Percentiles rank a stretch among this genome's conserved stretches.
Conservation (phyloP, 2,888 invertebrate species). For the Epistrophe eligans region DNA sequence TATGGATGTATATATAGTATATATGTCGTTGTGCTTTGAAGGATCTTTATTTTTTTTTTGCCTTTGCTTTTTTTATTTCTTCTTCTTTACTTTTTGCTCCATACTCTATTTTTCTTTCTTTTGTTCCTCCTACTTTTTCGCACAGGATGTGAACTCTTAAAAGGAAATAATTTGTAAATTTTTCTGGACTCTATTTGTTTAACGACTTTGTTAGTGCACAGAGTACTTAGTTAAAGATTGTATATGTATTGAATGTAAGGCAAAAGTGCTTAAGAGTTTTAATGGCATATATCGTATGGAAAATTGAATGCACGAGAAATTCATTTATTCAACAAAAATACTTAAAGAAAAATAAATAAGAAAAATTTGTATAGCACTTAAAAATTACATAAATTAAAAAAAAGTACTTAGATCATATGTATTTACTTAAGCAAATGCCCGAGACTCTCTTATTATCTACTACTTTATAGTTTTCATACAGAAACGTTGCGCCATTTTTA, state of each 20-base stretch:
- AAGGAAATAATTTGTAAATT: conserved; percentile 72
- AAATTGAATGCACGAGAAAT: background rate
- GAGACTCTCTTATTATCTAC: too few relatives aligned
- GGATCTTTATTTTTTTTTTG: conserved; percentile 25
- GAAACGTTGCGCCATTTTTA: too few relatives aligned
- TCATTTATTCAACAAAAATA: background rate
- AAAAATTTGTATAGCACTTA: background rate
- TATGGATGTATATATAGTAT: too few relatives aligned
- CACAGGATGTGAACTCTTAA: conserved; percentile 68
- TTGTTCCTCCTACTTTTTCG: conserved; percentile 11
- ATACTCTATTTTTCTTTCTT: conserved; percentile 2
- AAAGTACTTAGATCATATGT: too few relatives aligned
- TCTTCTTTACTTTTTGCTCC: background rate
- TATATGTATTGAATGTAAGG: background rate
- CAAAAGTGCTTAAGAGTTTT: background rate
- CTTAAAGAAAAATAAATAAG: background rate
- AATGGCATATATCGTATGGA: background rate
- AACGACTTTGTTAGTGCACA: conserved; percentile 49
- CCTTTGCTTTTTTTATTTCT: background rate
- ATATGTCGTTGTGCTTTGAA: conserved; percentile 14
- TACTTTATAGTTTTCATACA: too few relatives aligned
- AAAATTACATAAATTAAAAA: background rate
- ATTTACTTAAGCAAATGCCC: too few relatives aligned
- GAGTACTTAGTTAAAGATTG: conserved; percentile 47
- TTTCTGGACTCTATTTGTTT: conserved; percentile 41